Base-by-base conservation (phyloP, 2,888 invertebrate species). In the Platycnemis pennipes region DNA sequence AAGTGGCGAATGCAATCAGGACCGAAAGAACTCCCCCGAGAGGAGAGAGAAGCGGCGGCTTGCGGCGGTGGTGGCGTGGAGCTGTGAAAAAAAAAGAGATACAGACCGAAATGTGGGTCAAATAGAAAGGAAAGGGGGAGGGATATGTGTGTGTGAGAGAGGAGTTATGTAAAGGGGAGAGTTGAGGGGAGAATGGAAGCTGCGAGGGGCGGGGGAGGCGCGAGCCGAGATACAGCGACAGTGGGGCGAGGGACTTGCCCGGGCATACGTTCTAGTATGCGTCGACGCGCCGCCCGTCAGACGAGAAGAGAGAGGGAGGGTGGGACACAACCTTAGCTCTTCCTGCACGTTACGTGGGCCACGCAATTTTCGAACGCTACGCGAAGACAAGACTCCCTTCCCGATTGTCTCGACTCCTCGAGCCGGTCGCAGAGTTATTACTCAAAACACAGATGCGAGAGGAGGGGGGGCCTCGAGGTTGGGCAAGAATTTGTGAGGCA, bases 91-190 rank as follows among this genome's bases (percentile, higher is more conserved):
- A 46, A 88, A 49, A 46, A 56, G 89, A 56, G 89, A 89, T 56
- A 53, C 53, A 89, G 42, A 26, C 31, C 56, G 53, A 89, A 56
- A 89, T 56, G 56, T 89, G 56, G 89, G 89, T 89, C 89, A 89
- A 89, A 89, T 89, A 56, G 89, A 89, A 89, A 63, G 89, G 89
- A 89, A 56, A 42, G 89, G 37, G 88, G 44, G 86, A 86, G 86
- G 11, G 13, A 86, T 8, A 31, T 13, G 44, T 44, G 13, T 16
- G 44, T 22, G 87, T 1, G 44, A 26, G 44, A 16, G 87, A 45
- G 46, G 7, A 87, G 44, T 46, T 46, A 87, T 46, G 46, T 87
- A 46, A 46, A 45, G 87, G 45, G 87, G 44, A 44, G 87, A 87
- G 87, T 44, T 7, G 87, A 26, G 19, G n/a, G 45, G 87, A 26